Evolutionary conservation across 2,113 vertebrate genomes (phyloP).

Genomic region (Myiopsitta monachus): DNA sequence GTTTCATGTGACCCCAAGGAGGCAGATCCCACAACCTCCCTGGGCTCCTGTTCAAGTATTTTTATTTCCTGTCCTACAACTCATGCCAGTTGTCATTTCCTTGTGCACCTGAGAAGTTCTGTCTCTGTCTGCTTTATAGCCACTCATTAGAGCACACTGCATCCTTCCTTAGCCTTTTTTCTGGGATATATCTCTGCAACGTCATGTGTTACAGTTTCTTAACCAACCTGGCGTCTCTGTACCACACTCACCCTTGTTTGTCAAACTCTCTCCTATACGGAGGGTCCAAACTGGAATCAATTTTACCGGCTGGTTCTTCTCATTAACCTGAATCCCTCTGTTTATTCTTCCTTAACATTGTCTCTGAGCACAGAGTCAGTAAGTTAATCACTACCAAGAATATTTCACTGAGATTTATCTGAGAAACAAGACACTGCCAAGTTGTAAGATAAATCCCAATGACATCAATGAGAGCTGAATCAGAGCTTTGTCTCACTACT

Average conservation of each 20-base stretch:
- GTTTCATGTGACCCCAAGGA: background rate
- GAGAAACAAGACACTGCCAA: background rate
- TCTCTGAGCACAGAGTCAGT: background rate
- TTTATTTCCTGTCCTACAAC: background rate
- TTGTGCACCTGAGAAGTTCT: background rate
- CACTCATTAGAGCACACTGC: background rate
- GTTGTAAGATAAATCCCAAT: background rate
- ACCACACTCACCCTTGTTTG: background rate
- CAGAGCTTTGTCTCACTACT: background rate
- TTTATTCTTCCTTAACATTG: background rate
- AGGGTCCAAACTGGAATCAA: background rate
- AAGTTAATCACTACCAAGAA: background rate
- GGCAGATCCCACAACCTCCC: background rate
- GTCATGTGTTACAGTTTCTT: fast-evolving
- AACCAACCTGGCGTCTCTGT: background rate
- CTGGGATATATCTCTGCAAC: background rate
- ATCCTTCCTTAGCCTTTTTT: background rate
- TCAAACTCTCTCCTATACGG: background rate
- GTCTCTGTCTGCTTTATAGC: background rate
- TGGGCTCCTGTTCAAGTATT: background rate
- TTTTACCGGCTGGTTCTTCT: background rate
- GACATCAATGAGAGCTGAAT: background rate
- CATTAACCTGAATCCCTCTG: background rate
- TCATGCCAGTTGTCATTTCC: background rate
- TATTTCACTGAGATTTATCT: background rate